These are phyloP conservation scores for Epirrhoe alternata DNA, from an alignment of 2,888 invertebrate genomes.

Conservation along the genomic window DNA sequence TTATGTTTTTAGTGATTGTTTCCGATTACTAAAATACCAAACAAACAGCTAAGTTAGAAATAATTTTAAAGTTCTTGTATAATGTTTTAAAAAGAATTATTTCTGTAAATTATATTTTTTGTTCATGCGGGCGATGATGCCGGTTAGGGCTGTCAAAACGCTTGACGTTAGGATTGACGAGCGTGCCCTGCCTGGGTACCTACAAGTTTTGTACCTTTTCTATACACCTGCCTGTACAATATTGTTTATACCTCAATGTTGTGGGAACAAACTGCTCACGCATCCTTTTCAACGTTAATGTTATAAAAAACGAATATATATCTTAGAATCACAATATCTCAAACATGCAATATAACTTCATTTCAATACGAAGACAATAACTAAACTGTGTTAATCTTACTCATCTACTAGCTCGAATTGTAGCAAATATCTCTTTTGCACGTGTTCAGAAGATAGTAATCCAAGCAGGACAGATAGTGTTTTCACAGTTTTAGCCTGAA, in stretches of 20 bases:
- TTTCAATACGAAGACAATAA: neutral
- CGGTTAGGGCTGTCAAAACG: constrained; percentile 82
- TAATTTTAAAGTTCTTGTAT: constrained; percentile 1
- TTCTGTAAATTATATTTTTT: constrained; percentile 54
- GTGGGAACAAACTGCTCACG: constrained; percentile 48
- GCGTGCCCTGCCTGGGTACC: constrained; percentile 63
- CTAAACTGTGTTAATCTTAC: neutral
- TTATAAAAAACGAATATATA: neutral
- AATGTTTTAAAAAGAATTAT: constrained; percentile 8
- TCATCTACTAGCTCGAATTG: too few species aligned
- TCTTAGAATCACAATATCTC: neutral
- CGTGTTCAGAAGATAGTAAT: constrained; percentile 63
- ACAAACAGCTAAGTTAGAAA: neutral
- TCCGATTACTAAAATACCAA: neutral
- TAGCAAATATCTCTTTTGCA: constrained; percentile 49
- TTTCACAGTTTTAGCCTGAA: constrained; percentile 57
- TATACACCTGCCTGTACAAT: constrained; percentile 72
- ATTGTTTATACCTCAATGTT: constrained; percentile 61
- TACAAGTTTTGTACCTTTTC: constrained; percentile 73
- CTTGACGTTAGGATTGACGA: constrained; percentile 83
- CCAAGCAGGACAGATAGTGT: constrained; percentile 66
- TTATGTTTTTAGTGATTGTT: too few species aligned
- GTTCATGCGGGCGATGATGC: constrained; percentile 71
- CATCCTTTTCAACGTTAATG: neutral
- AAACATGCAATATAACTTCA: neutral